Conservation (phyloP, 2,113 vertebrate genomes). For the Ailuropoda melanoleuca region DNA sequence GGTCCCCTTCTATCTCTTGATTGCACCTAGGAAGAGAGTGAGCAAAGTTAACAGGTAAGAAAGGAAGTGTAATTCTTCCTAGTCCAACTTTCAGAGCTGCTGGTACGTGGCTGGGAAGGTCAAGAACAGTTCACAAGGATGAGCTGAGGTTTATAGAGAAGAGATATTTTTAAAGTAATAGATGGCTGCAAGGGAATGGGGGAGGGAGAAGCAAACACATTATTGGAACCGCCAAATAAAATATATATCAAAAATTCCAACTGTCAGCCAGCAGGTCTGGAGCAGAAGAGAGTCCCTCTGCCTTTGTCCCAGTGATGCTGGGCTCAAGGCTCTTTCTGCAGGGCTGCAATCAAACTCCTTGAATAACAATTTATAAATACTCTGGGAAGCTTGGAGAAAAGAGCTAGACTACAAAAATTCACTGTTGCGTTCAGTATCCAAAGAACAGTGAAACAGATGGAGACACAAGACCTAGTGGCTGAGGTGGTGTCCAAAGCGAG, state of each 20-base stretch:
- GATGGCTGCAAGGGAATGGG: conserved; percentile 50
- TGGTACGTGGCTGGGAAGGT: conserved; percentile 86
- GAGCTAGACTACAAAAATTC: background rate
- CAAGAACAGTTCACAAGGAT: conserved; percentile 90
- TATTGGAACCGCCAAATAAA: conserved; percentile 65
- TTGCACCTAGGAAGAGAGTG: background rate
- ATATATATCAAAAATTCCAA: conserved; percentile 70
- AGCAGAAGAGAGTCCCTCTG: background rate
- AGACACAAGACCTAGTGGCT: background rate
- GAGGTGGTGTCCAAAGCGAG: background rate
- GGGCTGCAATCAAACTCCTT: conserved; percentile 14
- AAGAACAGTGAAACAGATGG: background rate
- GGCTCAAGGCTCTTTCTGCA: background rate
- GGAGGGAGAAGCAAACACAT: background rate
- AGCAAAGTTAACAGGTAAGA: conserved; percentile 89
- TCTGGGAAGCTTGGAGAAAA: conserved; percentile 8
- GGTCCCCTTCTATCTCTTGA: background rate
- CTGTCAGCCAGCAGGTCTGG: conserved; percentile 58
- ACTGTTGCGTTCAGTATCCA: background rate
- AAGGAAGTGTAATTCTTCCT: conserved; percentile 79
- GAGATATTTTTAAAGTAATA: conserved; percentile 76
- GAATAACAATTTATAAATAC: conserved; percentile 51
- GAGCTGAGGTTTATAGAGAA: conserved; percentile 72
- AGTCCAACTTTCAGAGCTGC: conserved; percentile 85
- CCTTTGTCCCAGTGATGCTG: conserved; percentile 47